Conservation (phyloP, 2,113 vertebrate species). For the Phrynosoma blainvillii region DNA sequence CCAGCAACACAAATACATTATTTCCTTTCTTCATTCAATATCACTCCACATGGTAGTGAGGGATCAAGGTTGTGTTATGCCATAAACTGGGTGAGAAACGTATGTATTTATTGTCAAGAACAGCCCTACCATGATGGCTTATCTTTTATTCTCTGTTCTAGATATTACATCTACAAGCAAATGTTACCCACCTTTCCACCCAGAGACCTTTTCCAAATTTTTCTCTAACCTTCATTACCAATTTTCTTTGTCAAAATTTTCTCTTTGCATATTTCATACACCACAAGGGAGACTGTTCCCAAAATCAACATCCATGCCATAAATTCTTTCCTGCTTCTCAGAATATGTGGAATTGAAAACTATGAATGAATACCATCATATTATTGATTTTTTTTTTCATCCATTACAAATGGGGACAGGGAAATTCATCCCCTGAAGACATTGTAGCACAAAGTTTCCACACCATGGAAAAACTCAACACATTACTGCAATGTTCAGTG, state of each 20-base stretch:
- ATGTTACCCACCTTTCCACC: background rate
- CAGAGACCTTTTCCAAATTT: background rate
- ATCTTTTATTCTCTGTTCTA: accelerated
- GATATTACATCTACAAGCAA: accelerated
- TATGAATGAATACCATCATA: background rate
- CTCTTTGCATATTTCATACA: background rate
- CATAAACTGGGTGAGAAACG: background rate
- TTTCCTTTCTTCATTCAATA: conserved; percentile 2
- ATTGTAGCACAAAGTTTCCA: background rate
- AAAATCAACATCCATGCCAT: background rate
- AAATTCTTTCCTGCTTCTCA: no score
- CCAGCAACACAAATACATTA: background rate
- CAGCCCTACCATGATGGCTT: background rate
- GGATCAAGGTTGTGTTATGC: conserved; percentile 14
- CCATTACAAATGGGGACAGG: no score
- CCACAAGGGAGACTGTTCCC: background rate
- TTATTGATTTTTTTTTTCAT: background rate
- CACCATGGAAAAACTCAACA: background rate
- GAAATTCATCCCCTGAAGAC: background rate
- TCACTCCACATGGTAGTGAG: background rate
- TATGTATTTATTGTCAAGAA: conserved; percentile 19
- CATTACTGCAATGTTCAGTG: background rate
- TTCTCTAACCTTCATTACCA: accelerated
- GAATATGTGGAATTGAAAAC: background rate
- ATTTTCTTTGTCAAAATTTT: background rate